A percentile compares a stretch with the other conserved stretches of the same genome.
Evolutionary conservation across 2,113 vertebrate genomes (phyloP).

Genomic region (Mustela lutreola): DNA sequence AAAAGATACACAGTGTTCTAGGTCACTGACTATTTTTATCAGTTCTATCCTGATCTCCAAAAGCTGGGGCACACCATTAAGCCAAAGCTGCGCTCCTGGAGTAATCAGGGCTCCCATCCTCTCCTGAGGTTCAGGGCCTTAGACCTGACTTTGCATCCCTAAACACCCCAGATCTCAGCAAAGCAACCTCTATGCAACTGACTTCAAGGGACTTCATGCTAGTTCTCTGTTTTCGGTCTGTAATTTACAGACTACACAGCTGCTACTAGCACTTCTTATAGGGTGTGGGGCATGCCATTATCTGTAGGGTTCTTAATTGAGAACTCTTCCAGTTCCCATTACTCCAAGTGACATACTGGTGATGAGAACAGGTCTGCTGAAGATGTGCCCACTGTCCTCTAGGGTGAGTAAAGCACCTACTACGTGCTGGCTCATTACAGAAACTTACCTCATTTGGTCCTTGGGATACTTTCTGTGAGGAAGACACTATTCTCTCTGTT

Average conservation of each 20-base stretch:
- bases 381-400: neutral
- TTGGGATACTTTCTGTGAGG: neutral
- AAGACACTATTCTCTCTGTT: neutral
- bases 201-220: neutral
- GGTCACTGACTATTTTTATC: conserved; percentile 89
- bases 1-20: conserved; percentile 86
- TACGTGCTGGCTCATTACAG: neutral
- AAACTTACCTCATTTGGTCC: neutral
- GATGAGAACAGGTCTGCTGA: neutral
- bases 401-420: neutral
- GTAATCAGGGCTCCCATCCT: too few species aligned
- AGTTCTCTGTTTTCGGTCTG: neutral
- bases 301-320: neutral
- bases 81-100: conserved; percentile 26
- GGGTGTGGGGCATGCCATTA: neutral
- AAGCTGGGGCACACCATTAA: conserved; percentile 80
- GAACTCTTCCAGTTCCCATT: neutral
- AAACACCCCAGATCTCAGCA: neutral
- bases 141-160: neutral
- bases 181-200: neutral
- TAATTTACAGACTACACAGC: neutral
- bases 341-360: neutral
- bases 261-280: neutral
- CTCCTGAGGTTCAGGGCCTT: rapidly evolving
- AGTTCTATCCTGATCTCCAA: conserved; percentile 82